Base-by-base conservation (phyloP, 53 echinoderm and acorn worm species). In the Patiria pectinifera region DNA sequence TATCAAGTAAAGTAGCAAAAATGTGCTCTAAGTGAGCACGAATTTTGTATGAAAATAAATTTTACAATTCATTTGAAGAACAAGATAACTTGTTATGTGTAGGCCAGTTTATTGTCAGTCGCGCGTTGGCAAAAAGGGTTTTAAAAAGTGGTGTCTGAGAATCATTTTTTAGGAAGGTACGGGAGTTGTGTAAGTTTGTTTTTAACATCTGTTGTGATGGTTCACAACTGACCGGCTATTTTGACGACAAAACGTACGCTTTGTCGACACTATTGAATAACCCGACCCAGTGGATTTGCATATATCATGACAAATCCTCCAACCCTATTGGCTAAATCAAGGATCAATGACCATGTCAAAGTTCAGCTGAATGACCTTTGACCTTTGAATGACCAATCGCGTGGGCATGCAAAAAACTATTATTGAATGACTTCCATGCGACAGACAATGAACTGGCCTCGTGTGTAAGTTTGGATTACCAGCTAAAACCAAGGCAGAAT, bases 101-200 rank as follows among this genome's bases (percentile, higher is more conserved):
- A 46, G 80, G 80, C 48, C 46, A 79, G 80, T 78, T 78, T 45
- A 48, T 45, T 35, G 80, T 45, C 80, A 79, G 80, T 74, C 74
- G 24, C 74, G 18, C 21, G 74, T 18, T 74, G 24, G 24, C 3
- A 74, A 18, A 24, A 74, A 22, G 24, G 24, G 76, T 4, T 24
- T 76, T 78, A 44, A 12, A 78, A 15, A 45, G 8, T 53, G 53
- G 53, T 53, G 53, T 53, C 53, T 8, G 53, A 53, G 53, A 53
- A 53, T 5, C 8, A 53, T 53, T 53, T 35, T 53, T 53, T 78
- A 44, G 35, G 11, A 78, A 45, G 79, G 44, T 76, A 10, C 25
- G 43, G 2, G 76, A 26, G 22, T 76, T n/a, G 14, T 2, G 13
- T 15, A 66, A 18, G 66, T 13, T 15, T 3, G 4, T 66, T 66